These are phyloP conservation scores for Thripadectes ignobilis DNA, from an alignment of 2,797 vertebrate species.

Conservation along the genomic window DNA sequence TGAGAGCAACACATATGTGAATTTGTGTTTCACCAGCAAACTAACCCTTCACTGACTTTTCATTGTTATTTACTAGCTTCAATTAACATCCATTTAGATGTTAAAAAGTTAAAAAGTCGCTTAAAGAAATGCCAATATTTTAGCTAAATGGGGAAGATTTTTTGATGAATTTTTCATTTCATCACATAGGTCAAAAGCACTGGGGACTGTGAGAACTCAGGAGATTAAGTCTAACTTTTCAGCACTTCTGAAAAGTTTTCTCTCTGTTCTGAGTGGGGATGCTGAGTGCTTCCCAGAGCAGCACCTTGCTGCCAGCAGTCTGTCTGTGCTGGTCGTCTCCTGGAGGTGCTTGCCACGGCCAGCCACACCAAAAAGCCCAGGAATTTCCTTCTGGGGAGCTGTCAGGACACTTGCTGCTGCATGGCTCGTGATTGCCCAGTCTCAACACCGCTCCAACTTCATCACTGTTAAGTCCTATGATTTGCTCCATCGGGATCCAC, in stretches of 20 bases:
- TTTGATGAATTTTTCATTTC: not conserved
- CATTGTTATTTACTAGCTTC: not conserved
- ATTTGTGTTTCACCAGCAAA: not conserved
- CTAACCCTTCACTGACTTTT: not conserved
- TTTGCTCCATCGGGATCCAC: not conserved
- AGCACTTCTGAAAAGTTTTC: not conserved
- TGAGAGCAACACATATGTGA: not conserved
- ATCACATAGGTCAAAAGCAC: not conserved
- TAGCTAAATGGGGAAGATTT: not conserved
- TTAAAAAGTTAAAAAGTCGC: not conserved
- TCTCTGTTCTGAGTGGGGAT: not conserved
- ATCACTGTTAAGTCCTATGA: not conserved
- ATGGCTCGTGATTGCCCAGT: not conserved
- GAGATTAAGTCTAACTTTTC: not conserved
- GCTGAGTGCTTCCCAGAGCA: not conserved
- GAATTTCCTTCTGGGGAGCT: not conserved
- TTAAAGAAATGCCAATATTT: not conserved
- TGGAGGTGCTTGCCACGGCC: not conserved
- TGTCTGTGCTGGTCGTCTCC: not conserved
- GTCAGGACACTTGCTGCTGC: not conserved
- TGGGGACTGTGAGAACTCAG: not conserved
- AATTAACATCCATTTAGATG: not conserved
- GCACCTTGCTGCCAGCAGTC: not conserved
- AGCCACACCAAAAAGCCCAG: not conserved
- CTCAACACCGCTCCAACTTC: not conserved